phyloP scores from a whole-genome alignment of 2,113 vertebrate species.

The Typhlomys cinereus region DNA sequence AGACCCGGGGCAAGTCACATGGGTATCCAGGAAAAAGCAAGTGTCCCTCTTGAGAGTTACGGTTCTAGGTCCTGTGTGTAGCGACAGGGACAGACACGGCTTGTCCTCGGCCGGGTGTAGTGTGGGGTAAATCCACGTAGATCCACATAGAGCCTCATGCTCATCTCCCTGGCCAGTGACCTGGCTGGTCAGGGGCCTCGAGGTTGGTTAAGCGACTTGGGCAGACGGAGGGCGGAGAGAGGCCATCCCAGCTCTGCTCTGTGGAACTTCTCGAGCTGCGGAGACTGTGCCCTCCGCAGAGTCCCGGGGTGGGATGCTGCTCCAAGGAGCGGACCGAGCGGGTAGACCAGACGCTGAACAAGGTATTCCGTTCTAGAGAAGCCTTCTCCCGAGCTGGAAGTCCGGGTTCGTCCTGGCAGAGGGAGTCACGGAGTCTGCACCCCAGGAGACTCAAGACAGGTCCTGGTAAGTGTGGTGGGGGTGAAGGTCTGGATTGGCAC shows the following conservation, averaged over 20 bases:
- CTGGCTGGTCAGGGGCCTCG: neutral
- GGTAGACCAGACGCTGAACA: neutral
- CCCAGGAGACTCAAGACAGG: neutral
- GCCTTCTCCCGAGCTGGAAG: neutral
- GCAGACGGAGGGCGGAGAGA: neutral
- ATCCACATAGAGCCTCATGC: too few relatives aligned
- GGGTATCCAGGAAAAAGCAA: neutral
- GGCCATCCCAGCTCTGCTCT: neutral
- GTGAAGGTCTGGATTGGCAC: neutral
- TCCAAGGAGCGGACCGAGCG: too few relatives aligned
- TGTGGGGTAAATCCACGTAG: too few relatives aligned
- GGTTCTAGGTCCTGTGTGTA: neutral
- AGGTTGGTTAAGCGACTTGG: neutral
- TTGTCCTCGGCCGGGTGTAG: too few relatives aligned
- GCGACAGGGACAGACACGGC: neutral
- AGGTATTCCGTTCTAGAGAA: neutral
- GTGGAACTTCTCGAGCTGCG: neutral
- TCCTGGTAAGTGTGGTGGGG: neutral
- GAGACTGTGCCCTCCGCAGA: neutral
- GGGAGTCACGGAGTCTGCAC: neutral
- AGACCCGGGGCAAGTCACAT: neutral
- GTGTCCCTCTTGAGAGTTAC: too few relatives aligned
- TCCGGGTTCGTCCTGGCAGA: neutral
- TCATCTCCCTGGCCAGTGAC: too few relatives aligned
- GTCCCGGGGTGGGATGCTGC: neutral